Evolutionary conservation across 2,888 invertebrate genomes (phyloP), one percentile per base, ranked within the genome.

Genomic region (Poecilus cupreus): DNA sequence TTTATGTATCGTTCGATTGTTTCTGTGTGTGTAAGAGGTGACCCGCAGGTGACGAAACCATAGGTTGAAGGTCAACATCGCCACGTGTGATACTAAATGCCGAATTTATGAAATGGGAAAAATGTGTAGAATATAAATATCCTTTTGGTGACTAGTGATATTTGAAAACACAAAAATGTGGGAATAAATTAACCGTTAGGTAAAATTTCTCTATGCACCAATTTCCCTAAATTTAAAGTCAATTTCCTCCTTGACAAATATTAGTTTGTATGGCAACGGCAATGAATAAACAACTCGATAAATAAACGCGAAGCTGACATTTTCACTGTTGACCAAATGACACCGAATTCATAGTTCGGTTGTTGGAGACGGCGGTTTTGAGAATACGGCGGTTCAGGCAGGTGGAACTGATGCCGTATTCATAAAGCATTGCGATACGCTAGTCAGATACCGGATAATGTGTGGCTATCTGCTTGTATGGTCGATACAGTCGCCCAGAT

Each of bases 401-500:
- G 84, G 84, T 84, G 84, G 72, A 82, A 79, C 46, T 18, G 68
- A 82, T 80, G 82, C 60, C 78, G 80, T 84, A 83, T 83, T 84
- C 82, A 83, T 84, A 84, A 84, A 85, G 83, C 83, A 83, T 84
- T 64, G 83, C 82, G 85, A 84, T 84, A 83, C 84, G 83, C 82
- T 82, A 82, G 83, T 82, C 83, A 84, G 85, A 85, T 85, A 85
- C 83, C 64, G 37, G 64, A 37, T 68, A 68, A 68, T 68, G 76
- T 76, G 32, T 76, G 57, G 51, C 57, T 76, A 57, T 76, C 54
- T 68, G 37, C 24, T 32, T 57, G 37, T 76, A 57, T 20, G 57
- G 49, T 20, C 51, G 57, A 76, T 57, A 54, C 57, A 76, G 76
- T 76, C 26, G 76, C 49, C 76, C 76, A 76, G 8, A 32, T 20